Evolutionary conservation across 2,113 vertebrate species (phyloP).

Genomic region (Tragelaphus buxtoni): DNA sequence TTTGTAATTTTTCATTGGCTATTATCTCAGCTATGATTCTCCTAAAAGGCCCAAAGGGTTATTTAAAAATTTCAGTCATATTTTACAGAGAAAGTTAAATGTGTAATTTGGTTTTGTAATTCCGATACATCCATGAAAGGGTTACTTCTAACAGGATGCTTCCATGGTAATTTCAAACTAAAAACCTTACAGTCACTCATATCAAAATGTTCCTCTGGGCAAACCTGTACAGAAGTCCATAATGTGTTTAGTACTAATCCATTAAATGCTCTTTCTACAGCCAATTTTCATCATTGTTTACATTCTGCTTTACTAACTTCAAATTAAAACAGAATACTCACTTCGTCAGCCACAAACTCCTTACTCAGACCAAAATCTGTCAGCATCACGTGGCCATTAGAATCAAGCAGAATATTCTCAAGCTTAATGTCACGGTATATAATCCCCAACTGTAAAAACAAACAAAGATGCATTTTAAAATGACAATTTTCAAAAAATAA

Average conservation of each 20-base stretch:
- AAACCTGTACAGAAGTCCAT: neutral
- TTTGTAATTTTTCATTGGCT: neutral
- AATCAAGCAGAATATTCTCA: constrained; percentile 97
- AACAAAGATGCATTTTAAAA: constrained; percentile 66
- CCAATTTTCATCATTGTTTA: neutral
- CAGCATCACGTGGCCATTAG: constrained; percentile 94
- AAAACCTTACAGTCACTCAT: neutral
- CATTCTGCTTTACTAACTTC: constrained; percentile 26
- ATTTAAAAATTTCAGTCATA: neutral
- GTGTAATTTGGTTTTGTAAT: neutral
- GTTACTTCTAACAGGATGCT: neutral
- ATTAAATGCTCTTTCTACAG: neutral
- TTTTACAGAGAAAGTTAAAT: neutral
- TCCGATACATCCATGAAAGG: neutral
- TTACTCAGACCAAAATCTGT: constrained; percentile 99
- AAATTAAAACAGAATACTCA: constrained; percentile 80
- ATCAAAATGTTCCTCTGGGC: neutral
- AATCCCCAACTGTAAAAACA: constrained; percentile 90
- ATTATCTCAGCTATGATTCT: neutral
- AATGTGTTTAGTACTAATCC: too few relatives aligned
- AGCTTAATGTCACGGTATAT: constrained; percentile 99
- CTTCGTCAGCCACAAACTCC: constrained; percentile 95
- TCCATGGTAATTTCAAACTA: neutral
- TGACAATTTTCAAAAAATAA: constrained; percentile 27
- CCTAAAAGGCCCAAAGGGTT: neutral